Conservation (phyloP, 1,140 invertebrate species). For the Papilio polytes region DNA sequence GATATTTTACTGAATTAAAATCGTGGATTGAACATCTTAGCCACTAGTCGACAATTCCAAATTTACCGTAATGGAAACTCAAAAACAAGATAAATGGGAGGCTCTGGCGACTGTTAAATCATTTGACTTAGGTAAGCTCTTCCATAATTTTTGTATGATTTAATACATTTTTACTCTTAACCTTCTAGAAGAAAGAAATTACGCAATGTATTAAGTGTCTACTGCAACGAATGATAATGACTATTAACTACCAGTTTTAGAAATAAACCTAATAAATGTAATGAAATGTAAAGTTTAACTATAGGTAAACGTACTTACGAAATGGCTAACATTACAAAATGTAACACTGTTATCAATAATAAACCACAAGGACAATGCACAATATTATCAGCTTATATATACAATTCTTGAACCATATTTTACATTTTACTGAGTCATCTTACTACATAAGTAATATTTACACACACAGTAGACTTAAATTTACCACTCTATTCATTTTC, state of each 20-base stretch:
- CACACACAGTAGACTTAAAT: too few species aligned
- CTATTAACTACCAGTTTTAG: neutral
- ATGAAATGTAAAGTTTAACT: neutral
- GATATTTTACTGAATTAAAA: constrained; percentile 61
- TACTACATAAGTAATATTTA: too few species aligned
- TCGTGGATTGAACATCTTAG: constrained; percentile 62
- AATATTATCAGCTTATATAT: neutral
- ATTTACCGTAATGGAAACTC: constrained; percentile 56
- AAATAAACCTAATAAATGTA: neutral
- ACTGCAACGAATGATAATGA: neutral
- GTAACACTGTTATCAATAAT: constrained; percentile 4
- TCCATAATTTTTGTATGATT: neutral
- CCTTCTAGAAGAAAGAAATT: neutral
- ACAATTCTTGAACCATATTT: neutral
- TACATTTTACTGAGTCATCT: neutral
- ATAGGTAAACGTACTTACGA: neutral
- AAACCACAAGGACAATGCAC: constrained; percentile 14
- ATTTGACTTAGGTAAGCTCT: constrained; percentile 68
- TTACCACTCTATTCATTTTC: too few species aligned
- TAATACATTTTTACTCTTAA: neutral
- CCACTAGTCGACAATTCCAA: constrained; percentile 44
- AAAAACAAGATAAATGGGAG: constrained; percentile 69
- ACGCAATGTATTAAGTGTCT: neutral
- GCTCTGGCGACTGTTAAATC: constrained; percentile 73
- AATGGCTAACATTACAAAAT: constrained; percentile 1